Evolutionary conservation across 35 echinoderm and acorn worm genomes (phyloP).

Genomic region (Hemicentrotus pulcherrimus): DNA sequence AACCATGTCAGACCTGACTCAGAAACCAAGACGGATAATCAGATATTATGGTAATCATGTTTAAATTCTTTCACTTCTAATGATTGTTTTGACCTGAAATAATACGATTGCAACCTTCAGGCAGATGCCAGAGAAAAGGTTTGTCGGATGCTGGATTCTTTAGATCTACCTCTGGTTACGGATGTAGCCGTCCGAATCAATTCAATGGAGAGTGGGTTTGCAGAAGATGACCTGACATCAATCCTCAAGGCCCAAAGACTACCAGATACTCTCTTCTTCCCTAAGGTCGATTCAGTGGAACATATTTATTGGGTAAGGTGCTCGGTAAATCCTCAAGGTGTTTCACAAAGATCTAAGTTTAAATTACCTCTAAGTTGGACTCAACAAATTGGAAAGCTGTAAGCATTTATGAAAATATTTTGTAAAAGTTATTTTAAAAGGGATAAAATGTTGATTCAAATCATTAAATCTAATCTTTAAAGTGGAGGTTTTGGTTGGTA

Average conservation of each 20-base stretch:
- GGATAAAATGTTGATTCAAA: too few species aligned
- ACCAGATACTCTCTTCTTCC: conserved; percentile 83
- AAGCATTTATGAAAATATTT: too few species aligned
- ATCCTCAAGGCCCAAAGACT: conserved; percentile 77
- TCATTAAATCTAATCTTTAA: too few species aligned
- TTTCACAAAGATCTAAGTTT: too few species aligned
- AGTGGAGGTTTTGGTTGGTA: too few species aligned
- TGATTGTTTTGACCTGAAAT: neutral
- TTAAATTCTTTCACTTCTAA: neutral
- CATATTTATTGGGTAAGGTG: conserved; percentile 85
- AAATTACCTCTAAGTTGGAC: too few species aligned
- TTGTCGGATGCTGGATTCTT: conserved; percentile 56
- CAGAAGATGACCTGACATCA: conserved; percentile 73
- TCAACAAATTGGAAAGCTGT: too few species aligned
- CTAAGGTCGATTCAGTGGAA: conserved; percentile 80
- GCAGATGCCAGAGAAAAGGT: conserved; percentile 81
- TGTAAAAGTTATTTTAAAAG: too few species aligned
- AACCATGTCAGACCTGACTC: too few species aligned
- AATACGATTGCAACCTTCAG: conserved; percentile 42
- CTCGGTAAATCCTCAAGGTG: too few species aligned
- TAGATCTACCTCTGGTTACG: conserved; percentile 58
- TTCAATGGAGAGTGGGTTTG: conserved; percentile 77
- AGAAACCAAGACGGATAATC: too few species aligned
- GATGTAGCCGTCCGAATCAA: conserved; percentile 86
- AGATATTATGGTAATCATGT: too few species aligned